Conservation (phyloP, 2,797 vertebrate genomes). For the Thaleichthys pacificus region DNA sequence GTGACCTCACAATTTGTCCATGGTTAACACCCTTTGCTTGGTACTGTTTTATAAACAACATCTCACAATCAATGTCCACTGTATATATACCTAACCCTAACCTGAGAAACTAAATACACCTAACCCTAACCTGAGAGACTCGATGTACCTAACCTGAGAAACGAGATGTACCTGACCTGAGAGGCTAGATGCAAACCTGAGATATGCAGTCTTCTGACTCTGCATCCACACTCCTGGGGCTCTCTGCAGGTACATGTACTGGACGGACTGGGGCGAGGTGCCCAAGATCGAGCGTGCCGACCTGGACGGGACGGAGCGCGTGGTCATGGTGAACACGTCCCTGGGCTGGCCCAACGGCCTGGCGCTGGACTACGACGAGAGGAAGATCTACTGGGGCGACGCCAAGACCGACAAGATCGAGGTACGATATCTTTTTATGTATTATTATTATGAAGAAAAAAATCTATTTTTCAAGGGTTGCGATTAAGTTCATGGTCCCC, state of each 20-base stretch:
- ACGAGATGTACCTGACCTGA: too few species aligned
- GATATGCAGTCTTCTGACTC: background rate
- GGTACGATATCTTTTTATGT: constrained; percentile 64
- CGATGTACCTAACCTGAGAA: too few species aligned
- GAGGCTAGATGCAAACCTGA: too few species aligned
- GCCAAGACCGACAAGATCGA: constrained; percentile 98
- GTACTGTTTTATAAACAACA: background rate
- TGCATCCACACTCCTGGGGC: background rate
- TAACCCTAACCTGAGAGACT: too few species aligned
- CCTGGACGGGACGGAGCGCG: constrained; percentile 88
- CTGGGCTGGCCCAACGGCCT: constrained; percentile 97
- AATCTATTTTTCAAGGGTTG: background rate
- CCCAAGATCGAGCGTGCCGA: constrained; percentile 95
- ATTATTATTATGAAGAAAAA: background rate
- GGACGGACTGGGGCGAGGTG: constrained; percentile 97
- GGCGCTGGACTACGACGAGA: constrained; percentile 89
- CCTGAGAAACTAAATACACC: too few species aligned
- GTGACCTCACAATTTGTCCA: constrained; percentile 14
- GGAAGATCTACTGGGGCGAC: constrained; percentile 96
- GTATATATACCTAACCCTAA: too few species aligned
- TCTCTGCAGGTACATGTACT: constrained; percentile 90
- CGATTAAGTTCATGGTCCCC: background rate
- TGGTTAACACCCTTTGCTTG: background rate
- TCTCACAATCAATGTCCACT: too few species aligned
- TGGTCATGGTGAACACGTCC: constrained; percentile 92